Percentiles rank a stretch among this genome's conserved stretches.
Conservation (phyloP, 2,888 invertebrate genomes). For the Ochropacha duplaris region DNA sequence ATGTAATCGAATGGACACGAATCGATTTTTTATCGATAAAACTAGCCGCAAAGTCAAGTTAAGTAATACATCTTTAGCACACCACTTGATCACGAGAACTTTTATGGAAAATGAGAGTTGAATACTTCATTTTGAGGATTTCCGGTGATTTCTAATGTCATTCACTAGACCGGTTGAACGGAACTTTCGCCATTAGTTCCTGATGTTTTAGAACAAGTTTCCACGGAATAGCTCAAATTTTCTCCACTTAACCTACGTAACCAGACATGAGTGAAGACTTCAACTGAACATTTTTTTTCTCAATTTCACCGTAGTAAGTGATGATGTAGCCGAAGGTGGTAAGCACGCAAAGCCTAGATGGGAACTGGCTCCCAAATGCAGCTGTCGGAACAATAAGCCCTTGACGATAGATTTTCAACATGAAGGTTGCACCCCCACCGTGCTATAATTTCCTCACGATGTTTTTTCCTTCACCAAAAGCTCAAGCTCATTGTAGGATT, state of each 20-base stretch:
- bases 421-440: too few relatives aligned
- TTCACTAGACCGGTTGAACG: conserved; percentile 17
- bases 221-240: background rate
- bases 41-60: conserved; percentile 35
- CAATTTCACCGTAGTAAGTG: too few relatives aligned
- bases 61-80: conserved; percentile 20
- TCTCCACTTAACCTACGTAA: background rate
- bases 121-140: conserved; percentile 25
- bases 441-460: too few relatives aligned
- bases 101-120: conserved; percentile 27
- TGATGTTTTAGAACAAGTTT: background rate
- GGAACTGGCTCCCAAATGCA: too few relatives aligned
- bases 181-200: conserved; percentile 3
- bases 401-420: too few relatives aligned
- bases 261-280: background rate
- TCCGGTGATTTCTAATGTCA: conserved; percentile 23
- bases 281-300: too few relatives aligned
- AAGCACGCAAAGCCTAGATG: too few relatives aligned
- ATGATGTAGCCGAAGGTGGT: too few relatives aligned
- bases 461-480: too few relatives aligned
- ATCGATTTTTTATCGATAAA: conserved; percentile 27
- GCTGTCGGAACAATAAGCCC: too few relatives aligned
- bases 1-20: conserved; percentile 38
- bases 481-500: too few relatives aligned
- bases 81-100: conserved; percentile 13